Evolutionary conservation across 2,113 vertebrate genomes (phyloP).

Genomic region (Leucoraja erinaceus): DNA sequence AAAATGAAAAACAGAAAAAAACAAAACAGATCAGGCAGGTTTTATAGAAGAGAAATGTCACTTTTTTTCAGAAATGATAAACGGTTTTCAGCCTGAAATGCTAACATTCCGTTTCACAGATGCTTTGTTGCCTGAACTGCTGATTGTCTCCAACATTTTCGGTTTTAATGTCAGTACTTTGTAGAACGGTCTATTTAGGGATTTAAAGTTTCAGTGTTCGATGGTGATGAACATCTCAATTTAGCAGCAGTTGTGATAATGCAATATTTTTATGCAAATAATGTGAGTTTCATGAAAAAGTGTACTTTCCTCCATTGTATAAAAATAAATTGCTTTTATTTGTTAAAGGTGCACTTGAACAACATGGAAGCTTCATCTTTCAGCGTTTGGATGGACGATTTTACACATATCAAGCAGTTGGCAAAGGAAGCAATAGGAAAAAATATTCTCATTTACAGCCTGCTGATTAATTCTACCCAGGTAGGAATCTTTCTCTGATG

Average conservation of each 20-base stretch:
- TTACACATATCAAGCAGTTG: slow-evolving; percentile 49
- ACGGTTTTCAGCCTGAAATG: too few species aligned
- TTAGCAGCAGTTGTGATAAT: not conserved
- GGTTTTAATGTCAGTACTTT: too few species aligned
- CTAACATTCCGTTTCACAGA: too few species aligned
- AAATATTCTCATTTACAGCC: slow-evolving; percentile 59
- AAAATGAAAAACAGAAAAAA: too few species aligned
- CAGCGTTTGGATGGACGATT: slow-evolving; percentile 48
- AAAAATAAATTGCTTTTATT: not conserved
- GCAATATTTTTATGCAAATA: not conserved
- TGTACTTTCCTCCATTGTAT: too few species aligned
- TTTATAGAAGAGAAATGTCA: too few species aligned
- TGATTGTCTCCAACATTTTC: too few species aligned
- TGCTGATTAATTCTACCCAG: slow-evolving; percentile 55
- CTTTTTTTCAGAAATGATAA: too few species aligned
- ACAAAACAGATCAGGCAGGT: too few species aligned
- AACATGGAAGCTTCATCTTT: slow-evolving; percentile 46
- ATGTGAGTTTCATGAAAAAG: not conserved
- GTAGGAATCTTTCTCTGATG: slow-evolving; percentile 49
- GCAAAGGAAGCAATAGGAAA: slow-evolving; percentile 55
- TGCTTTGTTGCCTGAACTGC: too few species aligned
- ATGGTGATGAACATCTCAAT: not conserved
- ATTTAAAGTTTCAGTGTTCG: not conserved
- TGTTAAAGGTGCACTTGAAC: slow-evolving; percentile 52
- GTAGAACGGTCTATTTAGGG: too few species aligned